Percentiles rank a stretch among this genome's conserved stretches.
Conservation (phyloP, 2,888 invertebrate genomes). For the Artemia sp. region DNA sequence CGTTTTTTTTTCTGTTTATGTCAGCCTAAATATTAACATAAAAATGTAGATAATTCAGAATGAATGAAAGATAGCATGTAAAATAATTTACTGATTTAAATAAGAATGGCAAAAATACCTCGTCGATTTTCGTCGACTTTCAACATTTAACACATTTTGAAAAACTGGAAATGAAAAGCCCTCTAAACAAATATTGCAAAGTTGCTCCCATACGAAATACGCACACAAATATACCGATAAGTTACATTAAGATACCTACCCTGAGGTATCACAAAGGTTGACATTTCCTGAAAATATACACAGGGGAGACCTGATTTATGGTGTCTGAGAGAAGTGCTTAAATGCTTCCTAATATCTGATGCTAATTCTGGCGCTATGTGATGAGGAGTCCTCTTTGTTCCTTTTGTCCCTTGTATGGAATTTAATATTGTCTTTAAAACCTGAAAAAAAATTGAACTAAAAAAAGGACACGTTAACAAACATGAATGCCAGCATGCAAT, state of each 20-base stretch:
- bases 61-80: too few species aligned
- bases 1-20: too few species aligned
- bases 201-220: too few species aligned
- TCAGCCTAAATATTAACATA: too few species aligned
- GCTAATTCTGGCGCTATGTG: constrained; percentile 8
- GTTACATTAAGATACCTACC: not conserved
- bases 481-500: not conserved
- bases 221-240: too few species aligned
- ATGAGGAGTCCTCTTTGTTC: constrained; percentile 13
- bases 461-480: constrained; percentile 17
- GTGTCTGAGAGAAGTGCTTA: not conserved
- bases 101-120: too few species aligned
- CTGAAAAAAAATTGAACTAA: constrained; percentile 15
- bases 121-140: too few species aligned
- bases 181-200: too few species aligned
- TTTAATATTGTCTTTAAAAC: constrained; percentile 26
- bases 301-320: constrained; percentile 5
- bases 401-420: constrained; percentile 6
- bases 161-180: too few species aligned
- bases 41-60: too few species aligned
- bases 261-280: not conserved
- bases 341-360: not conserved
- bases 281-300: constrained; percentile 14
- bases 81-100: too few species aligned
- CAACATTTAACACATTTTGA: too few species aligned